Evolutionary conservation across 2,888 invertebrate genomes (phyloP).

Genomic region (Tiliacea aurago): DNA sequence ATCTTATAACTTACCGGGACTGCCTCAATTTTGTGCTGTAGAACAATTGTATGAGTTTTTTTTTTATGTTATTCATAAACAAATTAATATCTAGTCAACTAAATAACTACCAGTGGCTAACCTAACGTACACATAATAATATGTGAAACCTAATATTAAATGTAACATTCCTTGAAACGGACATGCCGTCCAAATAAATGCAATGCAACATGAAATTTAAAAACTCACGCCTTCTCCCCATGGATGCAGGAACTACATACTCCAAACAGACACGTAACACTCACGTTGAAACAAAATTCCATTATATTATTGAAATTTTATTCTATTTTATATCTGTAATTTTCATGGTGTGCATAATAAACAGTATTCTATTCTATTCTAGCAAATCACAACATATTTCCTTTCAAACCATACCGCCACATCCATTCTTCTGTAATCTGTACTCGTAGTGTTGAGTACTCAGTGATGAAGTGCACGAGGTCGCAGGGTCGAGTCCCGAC

Average conservation of each 20-base stretch:
- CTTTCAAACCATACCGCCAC: conserved; percentile 2
- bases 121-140: neutral
- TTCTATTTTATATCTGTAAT: too few species aligned
- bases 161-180: neutral
- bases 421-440: conserved; percentile 48
- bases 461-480: conserved; percentile 71
- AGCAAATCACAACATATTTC: neutral
- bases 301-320: too few species aligned
- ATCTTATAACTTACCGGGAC: too few species aligned
- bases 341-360: too few species aligned
- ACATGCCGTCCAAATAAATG: neutral
- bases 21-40: too few species aligned
- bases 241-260: too few species aligned
- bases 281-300: neutral
- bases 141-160: neutral
- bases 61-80: too few species aligned
- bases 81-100: too few species aligned
- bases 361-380: too few species aligned
- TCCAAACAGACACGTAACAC: neutral
- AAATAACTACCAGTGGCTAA: too few species aligned
- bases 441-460: conserved; percentile 67
- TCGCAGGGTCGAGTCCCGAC: conserved; percentile 76
- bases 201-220: neutral
- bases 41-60: too few species aligned
- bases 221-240: too few species aligned